phyloP scores from a whole-genome alignment of 2,888 invertebrate species.

The Electrophaes corylata region DNA sequence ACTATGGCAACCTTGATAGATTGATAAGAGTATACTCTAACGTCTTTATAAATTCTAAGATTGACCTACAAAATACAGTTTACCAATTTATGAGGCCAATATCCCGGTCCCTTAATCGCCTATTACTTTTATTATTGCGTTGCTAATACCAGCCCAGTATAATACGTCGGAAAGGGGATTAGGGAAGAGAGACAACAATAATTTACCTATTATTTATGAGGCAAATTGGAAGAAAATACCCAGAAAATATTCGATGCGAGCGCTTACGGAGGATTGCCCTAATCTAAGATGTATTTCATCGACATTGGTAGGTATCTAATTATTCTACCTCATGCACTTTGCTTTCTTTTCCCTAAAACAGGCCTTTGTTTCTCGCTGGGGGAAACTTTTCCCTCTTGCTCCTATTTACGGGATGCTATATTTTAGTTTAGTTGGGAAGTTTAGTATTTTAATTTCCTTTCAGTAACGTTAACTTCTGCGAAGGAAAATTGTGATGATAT shows the following conservation, averaged over 20 bases:
- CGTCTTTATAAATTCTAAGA: slow-evolving; percentile 3
- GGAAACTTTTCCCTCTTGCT: neutral
- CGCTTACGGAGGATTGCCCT: slow-evolving; percentile 17
- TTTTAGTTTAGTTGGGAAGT: too few species aligned
- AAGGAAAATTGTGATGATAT: slow-evolving; percentile 49
- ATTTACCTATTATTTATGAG: slow-evolving; percentile 35
- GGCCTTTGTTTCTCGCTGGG: too few species aligned
- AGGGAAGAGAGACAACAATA: slow-evolving; percentile 32
- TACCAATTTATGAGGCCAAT: slow-evolving; percentile 25
- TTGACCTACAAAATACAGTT: slow-evolving; percentile 7
- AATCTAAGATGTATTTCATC: slow-evolving; percentile 13
- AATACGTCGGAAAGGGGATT: slow-evolving; percentile 31
- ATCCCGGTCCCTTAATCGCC: slow-evolving; percentile 32
- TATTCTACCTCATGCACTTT: neutral
- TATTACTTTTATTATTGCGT: slow-evolving; percentile 38
- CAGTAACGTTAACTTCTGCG: slow-evolving; percentile 10
- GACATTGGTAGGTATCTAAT: neutral
- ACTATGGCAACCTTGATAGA: too few species aligned
- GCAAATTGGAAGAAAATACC: slow-evolving; percentile 28
- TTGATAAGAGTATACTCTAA: neutral
- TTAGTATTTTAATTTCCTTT: neutral
- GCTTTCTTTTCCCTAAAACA: neutral
- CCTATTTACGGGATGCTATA: too few species aligned
- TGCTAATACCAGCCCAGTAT: slow-evolving; percentile 30
- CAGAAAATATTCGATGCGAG: slow-evolving; percentile 18